Evolutionary conservation across 2,888 invertebrate genomes (phyloP), one percentile per base, ranked within the genome.

Genomic region (Drosophila paramelanica): DNA sequence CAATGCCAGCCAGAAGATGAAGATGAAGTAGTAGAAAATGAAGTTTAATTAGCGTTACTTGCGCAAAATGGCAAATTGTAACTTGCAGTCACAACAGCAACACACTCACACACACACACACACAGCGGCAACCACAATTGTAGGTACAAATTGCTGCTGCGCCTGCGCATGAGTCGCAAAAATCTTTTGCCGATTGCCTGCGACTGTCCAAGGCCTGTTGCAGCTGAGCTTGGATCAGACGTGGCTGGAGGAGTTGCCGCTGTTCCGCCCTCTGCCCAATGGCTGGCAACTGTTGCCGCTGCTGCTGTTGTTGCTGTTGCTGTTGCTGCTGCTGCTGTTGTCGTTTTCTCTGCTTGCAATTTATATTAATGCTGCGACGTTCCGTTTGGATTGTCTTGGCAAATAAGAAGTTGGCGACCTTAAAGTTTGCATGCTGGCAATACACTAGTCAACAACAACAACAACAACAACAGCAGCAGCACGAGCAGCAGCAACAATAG

Each of bases 21-120:
- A 88, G 88, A 88, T 88, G 88, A 88, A 88, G 85, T 83, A 79
- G 88, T 85, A 73, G 88, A 86, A 83, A 86, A 88, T 86, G 80
- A 90, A 89, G 87, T 89, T 90, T 89, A 89, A 90, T 89, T 90
- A 90, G 90, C 89, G 86, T 90, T 90, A 90, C 86, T 86, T 79
- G 87, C 90, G 84, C 80, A 83, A 89, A 85, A 88, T 87, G 78
- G 86, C 89, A 90, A 90, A 90, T 90, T 89, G 87, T 85, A 86
- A 73, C 75, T 80, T 75, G 77, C 72, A 76, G 73, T 69, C 60
- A 23, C 64, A 67, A 10, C 47, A 57, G 20, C 58, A 58, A 13
- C 62, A 31, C n/a, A 50, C 23, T 11, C 53, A 43, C 10, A 52
- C 36, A 14, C 27, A 13, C 61, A 38, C n/a, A 45, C 25, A n/a